Conservation (phyloP, 1,140 invertebrate genomes). For the Anthonomus grandis region DNA sequence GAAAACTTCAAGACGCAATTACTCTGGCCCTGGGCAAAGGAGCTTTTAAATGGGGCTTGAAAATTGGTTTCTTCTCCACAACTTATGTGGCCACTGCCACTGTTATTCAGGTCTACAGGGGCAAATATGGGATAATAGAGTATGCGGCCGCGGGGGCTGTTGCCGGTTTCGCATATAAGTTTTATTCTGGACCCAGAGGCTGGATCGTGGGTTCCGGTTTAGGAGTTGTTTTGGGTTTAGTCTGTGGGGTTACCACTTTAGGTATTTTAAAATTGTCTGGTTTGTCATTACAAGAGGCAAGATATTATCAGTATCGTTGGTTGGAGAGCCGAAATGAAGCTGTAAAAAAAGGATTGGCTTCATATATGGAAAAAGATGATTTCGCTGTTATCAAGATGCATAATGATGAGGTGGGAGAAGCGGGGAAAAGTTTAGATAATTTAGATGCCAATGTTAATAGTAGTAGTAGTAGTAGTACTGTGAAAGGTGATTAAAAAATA, state of each 20-base stretch:
- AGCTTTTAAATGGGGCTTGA: constrained; percentile 63
- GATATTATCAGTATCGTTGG: constrained; percentile 54
- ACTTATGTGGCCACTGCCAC: constrained; percentile 61
- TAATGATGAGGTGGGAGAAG: constrained; percentile 23
- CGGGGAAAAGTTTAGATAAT: constrained; percentile 33
- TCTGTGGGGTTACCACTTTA: constrained; percentile 51
- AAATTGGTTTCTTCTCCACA: constrained; percentile 60
- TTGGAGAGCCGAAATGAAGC: constrained; percentile 43
- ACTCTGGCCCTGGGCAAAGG: constrained; percentile 63
- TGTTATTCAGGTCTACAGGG: constrained; percentile 61
- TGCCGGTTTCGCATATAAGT: constrained; percentile 62
- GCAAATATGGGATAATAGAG: constrained; percentile 62
- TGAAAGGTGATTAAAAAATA: too few species aligned
- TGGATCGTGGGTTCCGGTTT: constrained; percentile 59
- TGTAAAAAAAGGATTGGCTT: constrained; percentile 37
- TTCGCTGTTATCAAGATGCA: constrained; percentile 30
- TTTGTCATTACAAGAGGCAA: constrained; percentile 53
- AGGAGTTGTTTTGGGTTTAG: constrained; percentile 53
- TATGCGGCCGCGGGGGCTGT: constrained; percentile 60
- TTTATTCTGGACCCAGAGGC: constrained; percentile 60
- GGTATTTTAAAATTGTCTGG: constrained; percentile 53
- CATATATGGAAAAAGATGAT: constrained; percentile 30
- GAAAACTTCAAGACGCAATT: constrained; percentile 63
- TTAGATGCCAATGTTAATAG: too few species aligned
- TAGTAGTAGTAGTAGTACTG: too few species aligned